These are phyloP conservation scores for Lymantria dispar DNA, from an alignment of 2,888 invertebrate species.

Conservation along the genomic window DNA sequence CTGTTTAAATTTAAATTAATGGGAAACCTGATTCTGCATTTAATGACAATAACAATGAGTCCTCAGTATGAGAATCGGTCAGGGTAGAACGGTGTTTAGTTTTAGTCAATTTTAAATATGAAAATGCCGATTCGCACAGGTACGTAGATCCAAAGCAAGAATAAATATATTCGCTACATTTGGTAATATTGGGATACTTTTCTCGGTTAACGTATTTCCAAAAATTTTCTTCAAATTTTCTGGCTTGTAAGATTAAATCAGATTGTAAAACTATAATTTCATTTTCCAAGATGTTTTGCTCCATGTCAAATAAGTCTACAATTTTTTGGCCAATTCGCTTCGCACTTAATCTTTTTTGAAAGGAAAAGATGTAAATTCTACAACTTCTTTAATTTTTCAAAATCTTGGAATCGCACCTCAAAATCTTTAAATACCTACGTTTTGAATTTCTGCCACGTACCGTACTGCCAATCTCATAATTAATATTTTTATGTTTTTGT, in stretches of 20 bases:
- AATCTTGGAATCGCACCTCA: too few relatives aligned
- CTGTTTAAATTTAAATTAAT: too few relatives aligned
- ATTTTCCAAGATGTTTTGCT: neutral
- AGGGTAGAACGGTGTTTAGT: neutral
- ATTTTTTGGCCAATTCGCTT: too few relatives aligned
- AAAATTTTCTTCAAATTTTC: neutral
- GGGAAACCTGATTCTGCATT: too few relatives aligned
- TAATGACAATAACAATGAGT: neutral
- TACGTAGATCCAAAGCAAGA: neutral
- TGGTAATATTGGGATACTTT: neutral
- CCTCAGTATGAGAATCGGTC: neutral
- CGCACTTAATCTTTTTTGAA: too few relatives aligned
- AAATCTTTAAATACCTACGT: too few relatives aligned
- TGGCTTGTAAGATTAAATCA: neutral
- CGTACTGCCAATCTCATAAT: neutral
- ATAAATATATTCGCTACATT: neutral
- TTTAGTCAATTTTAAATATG: neutral
- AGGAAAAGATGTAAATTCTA: too few relatives aligned
- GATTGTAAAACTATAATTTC: neutral
- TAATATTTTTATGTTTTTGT: neutral
- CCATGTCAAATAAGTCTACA: too few relatives aligned
- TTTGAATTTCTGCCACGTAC: too few relatives aligned
- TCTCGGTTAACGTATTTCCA: neutral
- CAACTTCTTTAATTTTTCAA: too few relatives aligned
- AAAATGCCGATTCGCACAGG: neutral